Conservation (phyloP, 2,113 vertebrate species). For the Lanius collurio region DNA sequence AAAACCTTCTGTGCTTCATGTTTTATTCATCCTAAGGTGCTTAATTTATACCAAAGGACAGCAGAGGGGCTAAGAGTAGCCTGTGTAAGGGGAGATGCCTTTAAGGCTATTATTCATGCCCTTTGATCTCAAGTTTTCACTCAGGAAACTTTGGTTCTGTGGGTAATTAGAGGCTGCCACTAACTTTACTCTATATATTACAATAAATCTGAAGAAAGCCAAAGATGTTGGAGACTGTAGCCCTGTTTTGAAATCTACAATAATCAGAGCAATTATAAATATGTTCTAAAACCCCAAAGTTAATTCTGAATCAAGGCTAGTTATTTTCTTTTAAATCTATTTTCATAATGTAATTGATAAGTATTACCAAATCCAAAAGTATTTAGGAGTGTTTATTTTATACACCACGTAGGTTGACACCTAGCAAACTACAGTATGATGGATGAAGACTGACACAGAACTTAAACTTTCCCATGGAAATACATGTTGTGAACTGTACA, state of each 20-base stretch:
- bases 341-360: conserved; percentile 8
- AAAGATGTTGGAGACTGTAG: not conserved
- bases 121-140: conserved; percentile 60
- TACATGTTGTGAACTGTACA: conserved; percentile 47
- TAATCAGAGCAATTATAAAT: conserved; percentile 6
- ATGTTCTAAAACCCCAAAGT: not conserved
- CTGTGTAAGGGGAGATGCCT: conserved; percentile 47
- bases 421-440: conserved; percentile 57
- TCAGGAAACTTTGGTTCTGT: conserved; percentile 43
- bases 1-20: conserved; percentile 62
- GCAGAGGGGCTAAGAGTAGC: conserved; percentile 39
- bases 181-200: conserved; percentile 55
- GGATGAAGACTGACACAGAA: conserved; percentile 58
- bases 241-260: not conserved
- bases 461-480: conserved; percentile 67
- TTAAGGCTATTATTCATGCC: conserved; percentile 50
- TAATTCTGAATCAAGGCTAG: not conserved
- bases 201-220: conserved; percentile 35
- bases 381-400: conserved; percentile 41
- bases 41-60: conserved; percentile 65
- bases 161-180: conserved; percentile 34
- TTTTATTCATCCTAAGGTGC: conserved; percentile 68
- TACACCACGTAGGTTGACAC: conserved; percentile 37
- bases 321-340: not conserved
- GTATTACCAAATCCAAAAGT: conserved; percentile 1